Conservation (phyloP, 2,797 vertebrate genomes). For the Rhabdomys pumilio region DNA sequence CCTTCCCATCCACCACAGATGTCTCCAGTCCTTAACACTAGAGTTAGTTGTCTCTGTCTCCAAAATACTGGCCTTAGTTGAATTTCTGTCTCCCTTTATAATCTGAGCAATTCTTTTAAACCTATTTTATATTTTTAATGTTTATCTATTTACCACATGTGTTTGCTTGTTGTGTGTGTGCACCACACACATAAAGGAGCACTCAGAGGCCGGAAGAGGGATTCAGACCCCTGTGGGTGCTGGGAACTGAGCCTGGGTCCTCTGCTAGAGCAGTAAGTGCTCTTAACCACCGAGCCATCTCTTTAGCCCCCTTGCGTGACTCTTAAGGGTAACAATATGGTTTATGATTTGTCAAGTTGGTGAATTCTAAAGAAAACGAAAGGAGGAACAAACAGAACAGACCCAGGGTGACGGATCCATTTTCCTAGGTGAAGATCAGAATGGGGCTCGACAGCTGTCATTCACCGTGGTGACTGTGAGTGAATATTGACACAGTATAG, state of each 20-base stretch:
- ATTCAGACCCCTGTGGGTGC: background rate
- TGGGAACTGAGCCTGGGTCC: background rate
- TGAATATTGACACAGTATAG: background rate
- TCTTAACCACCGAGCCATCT: background rate
- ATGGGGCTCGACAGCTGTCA: background rate
- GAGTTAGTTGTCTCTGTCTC: background rate
- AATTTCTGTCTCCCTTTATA: background rate
- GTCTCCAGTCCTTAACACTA: background rate
- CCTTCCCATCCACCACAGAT: fast-evolving
- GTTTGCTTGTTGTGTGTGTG: background rate
- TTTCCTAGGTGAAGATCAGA: background rate
- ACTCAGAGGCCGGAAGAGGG: background rate
- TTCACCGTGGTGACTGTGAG: background rate
- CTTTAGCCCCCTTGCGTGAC: background rate
- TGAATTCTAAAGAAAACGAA: background rate
- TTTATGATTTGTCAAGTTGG: background rate
- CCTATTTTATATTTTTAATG: background rate
- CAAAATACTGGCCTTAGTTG: too few species aligned
- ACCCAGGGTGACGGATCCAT: background rate
- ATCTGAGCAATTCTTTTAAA: background rate
- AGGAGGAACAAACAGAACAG: background rate
- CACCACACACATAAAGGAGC: background rate
- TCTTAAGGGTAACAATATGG: background rate
- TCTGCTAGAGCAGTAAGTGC: background rate
- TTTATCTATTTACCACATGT: background rate